Conservation (phyloP, 2,797 vertebrate genomes). For the Trematocara caparti region DNA sequence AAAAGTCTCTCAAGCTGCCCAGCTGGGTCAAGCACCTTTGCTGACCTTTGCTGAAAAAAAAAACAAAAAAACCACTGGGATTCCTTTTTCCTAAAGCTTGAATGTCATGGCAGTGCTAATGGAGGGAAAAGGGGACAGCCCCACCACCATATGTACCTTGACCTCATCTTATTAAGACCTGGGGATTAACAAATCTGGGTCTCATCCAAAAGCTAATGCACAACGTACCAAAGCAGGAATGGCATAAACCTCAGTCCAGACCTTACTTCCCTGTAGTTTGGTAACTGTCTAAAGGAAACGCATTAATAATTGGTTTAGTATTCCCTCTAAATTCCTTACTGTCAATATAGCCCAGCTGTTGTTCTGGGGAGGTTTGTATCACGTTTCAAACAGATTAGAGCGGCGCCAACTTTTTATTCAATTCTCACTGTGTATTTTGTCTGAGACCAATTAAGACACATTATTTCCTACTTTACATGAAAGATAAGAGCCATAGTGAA, state of each 20-base stretch:
- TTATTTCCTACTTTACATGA: neutral
- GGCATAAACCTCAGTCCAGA: constrained; percentile 17
- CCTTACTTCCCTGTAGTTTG: neutral
- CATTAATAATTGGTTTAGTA: neutral
- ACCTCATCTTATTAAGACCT: neutral
- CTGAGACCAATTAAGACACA: neutral
- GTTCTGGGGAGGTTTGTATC: neutral
- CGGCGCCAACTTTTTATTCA: fast-evolving
- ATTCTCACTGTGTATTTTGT: neutral
- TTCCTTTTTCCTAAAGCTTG: constrained; percentile 22
- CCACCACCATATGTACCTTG: neutral
- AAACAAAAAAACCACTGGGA: constrained; percentile 9
- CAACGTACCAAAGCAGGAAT: constrained; percentile 38
- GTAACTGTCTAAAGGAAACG: neutral
- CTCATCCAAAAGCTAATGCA: constrained; percentile 33
- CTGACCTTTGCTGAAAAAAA: constrained; percentile 45
- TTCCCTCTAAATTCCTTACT: neutral
- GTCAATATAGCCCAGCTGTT: neutral
- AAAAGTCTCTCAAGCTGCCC: constrained; percentile 40
- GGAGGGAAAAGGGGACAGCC: neutral
- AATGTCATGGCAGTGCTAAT: constrained; percentile 28
- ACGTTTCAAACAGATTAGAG: neutral
- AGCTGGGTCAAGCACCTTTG: constrained; percentile 69
- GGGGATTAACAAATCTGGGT: constrained; percentile 37
- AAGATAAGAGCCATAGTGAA: neutral